These are phyloP conservation scores for Myotis planiceps DNA, from an alignment of 2,797 vertebrate species.

Conservation along the genomic window DNA sequence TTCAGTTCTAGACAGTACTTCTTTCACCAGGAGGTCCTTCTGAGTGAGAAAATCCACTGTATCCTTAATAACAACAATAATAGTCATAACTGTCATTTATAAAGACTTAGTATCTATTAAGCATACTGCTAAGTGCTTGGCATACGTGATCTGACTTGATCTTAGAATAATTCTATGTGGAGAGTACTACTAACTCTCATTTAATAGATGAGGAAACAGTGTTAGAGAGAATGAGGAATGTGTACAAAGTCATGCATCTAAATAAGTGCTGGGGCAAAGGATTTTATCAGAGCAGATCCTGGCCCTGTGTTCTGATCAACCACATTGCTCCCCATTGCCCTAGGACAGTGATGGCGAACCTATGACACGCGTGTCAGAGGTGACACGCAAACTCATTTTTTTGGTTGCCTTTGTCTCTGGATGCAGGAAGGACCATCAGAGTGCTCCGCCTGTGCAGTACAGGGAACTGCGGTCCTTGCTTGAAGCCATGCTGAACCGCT, in stretches of 20 bases:
- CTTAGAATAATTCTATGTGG: background rate
- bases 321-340: background rate
- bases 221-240: background rate
- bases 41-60: background rate
- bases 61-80: background rate
- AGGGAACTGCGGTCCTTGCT: conserved; percentile 88
- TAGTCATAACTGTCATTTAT: background rate
- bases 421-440: conserved; percentile 93
- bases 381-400: too few relatives aligned
- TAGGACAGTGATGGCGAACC: too few relatives aligned
- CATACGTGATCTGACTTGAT: background rate
- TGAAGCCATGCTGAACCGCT: conserved; percentile 88
- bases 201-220: background rate
- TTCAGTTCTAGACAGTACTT: background rate
- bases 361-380: too few relatives aligned
- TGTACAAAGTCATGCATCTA: background rate
- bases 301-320: background rate
- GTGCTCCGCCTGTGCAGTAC: conserved; percentile 91
- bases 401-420: conserved; percentile 40
- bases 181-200: background rate
- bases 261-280: background rate
- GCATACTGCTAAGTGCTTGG: background rate
- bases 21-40: background rate
- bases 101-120: background rate
- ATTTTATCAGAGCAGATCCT: background rate